A percentile compares a stretch with the other conserved stretches of the same genome.
Evolutionary conservation across 2,888 invertebrate species (phyloP).

Genomic region (Rhyacophila evoluta): DNA sequence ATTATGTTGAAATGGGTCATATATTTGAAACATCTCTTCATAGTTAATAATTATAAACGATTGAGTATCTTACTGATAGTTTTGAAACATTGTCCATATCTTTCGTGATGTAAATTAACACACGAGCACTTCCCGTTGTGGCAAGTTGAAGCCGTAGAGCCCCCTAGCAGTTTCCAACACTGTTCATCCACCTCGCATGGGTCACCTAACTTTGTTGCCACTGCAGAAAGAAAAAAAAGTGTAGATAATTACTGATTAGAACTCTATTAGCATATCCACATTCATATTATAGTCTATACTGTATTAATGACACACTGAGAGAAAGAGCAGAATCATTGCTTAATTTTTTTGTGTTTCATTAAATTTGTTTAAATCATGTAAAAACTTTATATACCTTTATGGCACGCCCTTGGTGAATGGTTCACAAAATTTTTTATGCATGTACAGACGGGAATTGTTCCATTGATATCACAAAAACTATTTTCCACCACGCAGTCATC

Average conservation of each 20-base stretch:
- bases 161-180: conserved; percentile 59
- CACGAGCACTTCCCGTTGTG: conserved; percentile 59
- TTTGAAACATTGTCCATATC: conserved; percentile 62
- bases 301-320: no score
- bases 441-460: conserved; percentile 57
- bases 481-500: conserved; percentile 61
- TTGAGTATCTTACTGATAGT: not conserved
- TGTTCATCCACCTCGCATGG: conserved; percentile 59
- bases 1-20: conserved; percentile 46
- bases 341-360: no score
- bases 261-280: no score
- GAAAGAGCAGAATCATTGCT: no score
- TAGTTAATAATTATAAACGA: no score
- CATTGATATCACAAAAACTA: conserved; percentile 58
- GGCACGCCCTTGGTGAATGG: conserved; percentile 58
- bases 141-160: conserved; percentile 56
- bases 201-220: conserved; percentile 54
- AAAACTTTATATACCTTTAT: conserved; percentile 62
- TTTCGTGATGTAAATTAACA: conserved; percentile 57
- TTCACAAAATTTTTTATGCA: conserved; percentile 58
- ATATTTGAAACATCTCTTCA: no score
- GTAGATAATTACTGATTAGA: no score
- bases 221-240: no score
- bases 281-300: no score
- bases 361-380: no score